phyloP scores from a whole-genome alignment of 2,888 invertebrate species.

The Tethea ocularis region DNA sequence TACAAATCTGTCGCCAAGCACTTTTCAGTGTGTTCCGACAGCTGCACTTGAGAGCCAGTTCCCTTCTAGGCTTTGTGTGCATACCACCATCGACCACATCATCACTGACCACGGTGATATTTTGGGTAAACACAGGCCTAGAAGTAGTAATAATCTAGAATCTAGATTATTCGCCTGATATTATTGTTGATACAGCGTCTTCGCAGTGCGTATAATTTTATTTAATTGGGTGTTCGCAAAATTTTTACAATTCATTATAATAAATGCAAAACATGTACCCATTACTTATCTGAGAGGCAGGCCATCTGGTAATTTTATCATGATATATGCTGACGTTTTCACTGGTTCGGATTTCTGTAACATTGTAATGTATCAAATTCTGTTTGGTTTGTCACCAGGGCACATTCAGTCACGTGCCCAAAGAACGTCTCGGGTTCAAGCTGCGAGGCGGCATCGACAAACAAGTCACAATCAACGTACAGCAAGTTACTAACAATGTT shows the following conservation, averaged over 20 bases:
- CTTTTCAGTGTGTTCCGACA: too few relatives aligned
- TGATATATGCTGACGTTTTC: neutral
- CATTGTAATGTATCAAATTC: constrained; percentile 6
- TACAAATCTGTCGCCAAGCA: too few relatives aligned
- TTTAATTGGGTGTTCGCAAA: neutral
- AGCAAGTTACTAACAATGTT: constrained; percentile 86
- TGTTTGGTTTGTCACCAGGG: constrained; percentile 74
- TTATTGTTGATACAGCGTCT: too few relatives aligned
- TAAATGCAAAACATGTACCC: neutral
- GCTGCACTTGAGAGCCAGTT: too few relatives aligned
- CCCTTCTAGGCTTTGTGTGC: too few relatives aligned
- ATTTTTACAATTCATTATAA: neutral
- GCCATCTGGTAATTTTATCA: constrained; percentile 1
- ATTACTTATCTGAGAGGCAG: neutral
- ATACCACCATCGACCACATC: too few relatives aligned
- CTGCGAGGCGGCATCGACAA: constrained; percentile 93
- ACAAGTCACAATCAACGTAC: constrained; percentile 94
- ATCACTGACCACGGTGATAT: too few relatives aligned
- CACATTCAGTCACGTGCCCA: constrained; percentile 91
- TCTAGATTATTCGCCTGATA: too few relatives aligned
- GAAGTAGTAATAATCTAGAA: too few relatives aligned
- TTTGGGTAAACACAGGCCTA: too few relatives aligned
- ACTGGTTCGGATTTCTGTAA: constrained; percentile 7
- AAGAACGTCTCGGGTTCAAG: constrained; percentile 94
- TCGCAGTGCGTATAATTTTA: neutral